Base-by-base conservation (phyloP, 2,888 invertebrate genomes). In the Cryptophagus acutangulus region DNA sequence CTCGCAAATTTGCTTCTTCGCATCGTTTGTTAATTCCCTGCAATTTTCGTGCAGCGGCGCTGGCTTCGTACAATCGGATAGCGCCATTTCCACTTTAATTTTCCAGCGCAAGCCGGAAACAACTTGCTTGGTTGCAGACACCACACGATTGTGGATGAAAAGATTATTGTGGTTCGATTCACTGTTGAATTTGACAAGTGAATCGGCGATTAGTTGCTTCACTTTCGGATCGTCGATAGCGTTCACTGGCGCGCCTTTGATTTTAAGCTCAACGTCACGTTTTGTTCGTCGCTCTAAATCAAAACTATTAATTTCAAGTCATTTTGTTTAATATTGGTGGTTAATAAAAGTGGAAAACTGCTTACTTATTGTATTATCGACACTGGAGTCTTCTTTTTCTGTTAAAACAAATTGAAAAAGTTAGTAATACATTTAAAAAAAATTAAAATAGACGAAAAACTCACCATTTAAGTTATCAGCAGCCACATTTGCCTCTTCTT, bases 81-180 rank as follows among this genome's bases (percentile, higher is more conserved):
- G 70, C 8, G 77, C 77, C 4, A 82, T 65, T 50, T 74, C 70
- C 37, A 77, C 75, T 50, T 74, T 72, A 28, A 84, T 74, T 57
- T 72, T 75, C 13, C 76, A 77, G 34, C 74, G 54, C 18, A 64
- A 53, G 10, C 81, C 82, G 33, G 76, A 67, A 5, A 79, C 75
- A 8, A 78, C 61, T 64, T 78, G 73, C 14, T 62, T 62, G 0
- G 71, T 63, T 8, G 75, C 74, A 1, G 71, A 69, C 36, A 66
- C 63, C 3, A 79, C 58, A 38, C 70, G 58, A 1, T 71, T 57
- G 12, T 76, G 48, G 46, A 57, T 55, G 30, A 48, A 55, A 42
- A 52, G 59, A 31, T 52, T 54, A 1, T 36, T 37, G 24, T 47
- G 43, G 12, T 39, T 61, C 3, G 72, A 72, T 47, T 67, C 59